These are phyloP conservation scores for Campoletis raptor DNA, from an alignment of 2,888 invertebrate genomes.

Conservation along the genomic window DNA sequence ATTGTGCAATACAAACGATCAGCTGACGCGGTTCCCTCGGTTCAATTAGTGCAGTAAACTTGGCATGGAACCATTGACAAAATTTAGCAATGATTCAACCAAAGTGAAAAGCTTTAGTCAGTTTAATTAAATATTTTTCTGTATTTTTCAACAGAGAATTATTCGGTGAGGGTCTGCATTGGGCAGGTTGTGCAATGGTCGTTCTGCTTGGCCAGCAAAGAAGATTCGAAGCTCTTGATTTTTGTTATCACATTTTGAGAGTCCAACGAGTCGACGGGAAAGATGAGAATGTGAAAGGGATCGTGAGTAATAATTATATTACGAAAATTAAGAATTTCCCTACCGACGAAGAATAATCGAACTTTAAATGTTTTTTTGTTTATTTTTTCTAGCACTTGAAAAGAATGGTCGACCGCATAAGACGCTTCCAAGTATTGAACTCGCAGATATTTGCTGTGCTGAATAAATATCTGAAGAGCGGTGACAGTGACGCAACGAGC, in stretches of 20 bases:
- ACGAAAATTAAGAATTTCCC: background rate
- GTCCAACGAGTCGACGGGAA: conserved; percentile 98
- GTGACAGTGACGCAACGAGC: conserved; percentile 92
- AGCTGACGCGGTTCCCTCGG: background rate
- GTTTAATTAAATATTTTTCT: background rate
- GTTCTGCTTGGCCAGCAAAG: conserved; percentile 97
- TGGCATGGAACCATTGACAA: background rate
- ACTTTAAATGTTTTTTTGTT: conserved; percentile 24
- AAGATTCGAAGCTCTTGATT: conserved; percentile 98
- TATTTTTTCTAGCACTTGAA: conserved; percentile 91
- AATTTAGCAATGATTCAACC: background rate
- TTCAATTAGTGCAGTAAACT: background rate
- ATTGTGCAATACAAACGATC: no score
- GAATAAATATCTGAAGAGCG: conserved; percentile 96
- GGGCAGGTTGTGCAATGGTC: conserved; percentile 99
- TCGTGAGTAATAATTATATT: conserved; percentile 88
- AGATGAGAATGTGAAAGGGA: conserved; percentile 97
- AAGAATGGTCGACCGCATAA: conserved; percentile 98
- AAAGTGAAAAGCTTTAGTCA: background rate
- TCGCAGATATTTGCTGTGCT: conserved; percentile 98
- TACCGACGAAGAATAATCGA: background rate
- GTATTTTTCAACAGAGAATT: conserved; percentile 89
- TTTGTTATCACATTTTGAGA: conserved; percentile 98
- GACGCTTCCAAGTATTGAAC: conserved; percentile 99
- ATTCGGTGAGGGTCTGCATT: conserved; percentile 99